phyloP scores from a whole-genome alignment of 1,140 invertebrate genomes.

The Papilio xuthus region DNA sequence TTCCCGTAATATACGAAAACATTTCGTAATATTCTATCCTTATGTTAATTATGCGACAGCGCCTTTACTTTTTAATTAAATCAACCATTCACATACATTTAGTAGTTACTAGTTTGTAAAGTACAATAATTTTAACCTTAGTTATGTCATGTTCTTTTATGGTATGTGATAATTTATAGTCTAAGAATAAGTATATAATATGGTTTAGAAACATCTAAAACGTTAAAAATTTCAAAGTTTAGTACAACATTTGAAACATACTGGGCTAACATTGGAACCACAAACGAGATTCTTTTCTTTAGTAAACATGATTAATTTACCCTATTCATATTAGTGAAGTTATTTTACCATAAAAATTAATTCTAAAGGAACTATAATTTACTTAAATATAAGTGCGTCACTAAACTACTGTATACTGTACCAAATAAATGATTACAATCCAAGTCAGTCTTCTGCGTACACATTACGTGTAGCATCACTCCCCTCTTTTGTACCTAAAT shows the following conservation, averaged over 20 bases:
- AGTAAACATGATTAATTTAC: slow-evolving; percentile 36
- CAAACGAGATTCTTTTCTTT: slow-evolving; percentile 38
- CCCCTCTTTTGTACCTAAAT: slow-evolving; percentile 47
- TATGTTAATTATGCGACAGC: slow-evolving; percentile 44
- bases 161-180: slow-evolving; percentile 42
- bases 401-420: slow-evolving; percentile 63
- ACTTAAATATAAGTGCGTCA: slow-evolving; percentile 49
- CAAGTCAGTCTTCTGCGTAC: slow-evolving; percentile 76
- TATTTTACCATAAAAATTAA: slow-evolving; percentile 46
- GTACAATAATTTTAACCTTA: slow-evolving; percentile 29
- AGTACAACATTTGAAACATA: slow-evolving; percentile 6
- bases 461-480: slow-evolving; percentile 48
- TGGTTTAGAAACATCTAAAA: background rate
- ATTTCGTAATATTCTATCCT: slow-evolving; percentile 45
- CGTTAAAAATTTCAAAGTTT: slow-evolving; percentile 4
- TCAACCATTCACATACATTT: slow-evolving; percentile 30
- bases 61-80: slow-evolving; percentile 40
- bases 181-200: slow-evolving; percentile 3
- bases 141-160: slow-evolving; percentile 38
- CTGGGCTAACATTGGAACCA: slow-evolving; percentile 18
- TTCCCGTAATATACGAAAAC: slow-evolving; percentile 74
- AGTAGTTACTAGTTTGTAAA: slow-evolving; percentile 17
- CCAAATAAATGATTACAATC: slow-evolving; percentile 70
- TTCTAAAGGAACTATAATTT: slow-evolving; percentile 73
- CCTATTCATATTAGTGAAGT: slow-evolving; percentile 38